phyloP scores from a whole-genome alignment of 37 sponge, comb jelly and placozoan species.

The Chondrilla cf. caribensis region DNA sequence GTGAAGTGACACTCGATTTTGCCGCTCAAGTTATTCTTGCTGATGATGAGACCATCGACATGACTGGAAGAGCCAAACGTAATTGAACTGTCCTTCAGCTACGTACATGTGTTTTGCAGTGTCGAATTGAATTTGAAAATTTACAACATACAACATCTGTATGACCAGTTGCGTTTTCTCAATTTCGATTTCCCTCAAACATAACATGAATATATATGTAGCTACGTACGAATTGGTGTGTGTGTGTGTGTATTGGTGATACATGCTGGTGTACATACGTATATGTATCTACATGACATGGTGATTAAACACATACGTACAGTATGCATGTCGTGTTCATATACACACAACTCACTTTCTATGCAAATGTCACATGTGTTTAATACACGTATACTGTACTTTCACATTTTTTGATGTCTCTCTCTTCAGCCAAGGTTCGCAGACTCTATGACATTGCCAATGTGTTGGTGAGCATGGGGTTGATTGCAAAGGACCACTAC shows the following conservation, averaged over 20 bases:
- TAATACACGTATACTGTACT: not conserved
- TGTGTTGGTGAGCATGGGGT: conserved; percentile 73
- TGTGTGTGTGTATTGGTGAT: not conserved
- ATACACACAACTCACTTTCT: too few relatives aligned
- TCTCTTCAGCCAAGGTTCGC: conserved; percentile 80
- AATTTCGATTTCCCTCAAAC: too few relatives aligned
- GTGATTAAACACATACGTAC: not conserved
- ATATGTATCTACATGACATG: too few relatives aligned
- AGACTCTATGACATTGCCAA: conserved; percentile 93
- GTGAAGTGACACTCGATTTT: conserved; percentile 68
- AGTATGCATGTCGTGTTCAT: not conserved
- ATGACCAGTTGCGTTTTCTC: too few relatives aligned
- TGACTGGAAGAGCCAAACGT: conserved; percentile 23
- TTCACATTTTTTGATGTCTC: not conserved
- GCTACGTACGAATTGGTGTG: not conserved
- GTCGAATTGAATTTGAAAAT: too few relatives aligned
- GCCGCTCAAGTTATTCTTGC: conserved; percentile 68
- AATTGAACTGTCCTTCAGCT: too few relatives aligned
- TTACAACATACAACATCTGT: too few relatives aligned
- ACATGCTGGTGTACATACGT: not conserved
- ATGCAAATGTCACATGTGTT: too few relatives aligned
- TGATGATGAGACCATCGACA: conserved; percentile 52
- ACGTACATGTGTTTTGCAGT: too few relatives aligned
- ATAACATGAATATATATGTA: too few relatives aligned
- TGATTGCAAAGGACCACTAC: conserved; percentile 78